Base-by-base conservation (phyloP, 1,140 invertebrate species). In the Drosophila rhopaloa region DNA sequence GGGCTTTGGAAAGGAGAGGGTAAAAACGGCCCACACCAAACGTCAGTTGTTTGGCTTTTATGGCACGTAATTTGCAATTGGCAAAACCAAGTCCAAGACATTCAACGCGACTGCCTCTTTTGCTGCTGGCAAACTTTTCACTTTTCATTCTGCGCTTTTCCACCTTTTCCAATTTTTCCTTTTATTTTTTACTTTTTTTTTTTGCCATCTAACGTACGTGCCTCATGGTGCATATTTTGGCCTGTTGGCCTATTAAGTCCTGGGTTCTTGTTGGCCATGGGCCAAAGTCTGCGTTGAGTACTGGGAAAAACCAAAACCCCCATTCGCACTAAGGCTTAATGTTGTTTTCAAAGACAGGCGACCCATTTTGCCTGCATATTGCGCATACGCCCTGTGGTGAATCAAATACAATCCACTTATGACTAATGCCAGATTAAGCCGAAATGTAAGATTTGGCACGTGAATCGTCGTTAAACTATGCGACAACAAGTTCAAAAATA, bases 11-110 rank as follows among this genome's bases (percentile, higher is more conserved):
- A 29, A 27, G 59, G 58, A 40, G 46, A 29, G 54, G 19, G 47
- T 35, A 37, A 37, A 37, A 16, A 19, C 61, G 48, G 65, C 57
- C 65, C 61, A 66, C 63, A 71, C 76, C 81, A 72, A 67, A 79
- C 68, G 59, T 63, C 67, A 74, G 68, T 76, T 60, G 81, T 58
- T 80, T 83, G 60, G 63, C 75, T 89, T 90, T 84, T 89, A 89
- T 89, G 81, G 84, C 84, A 89, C 85, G 85, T 89, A 89, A 89
- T 89, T 89, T 89, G 84, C 84, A 90, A 89, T 80, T 89, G 83
- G 71, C 80, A 82, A 83, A 74, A 81, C 74, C 80, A 68, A 84
- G 81, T 68, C 65, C 84, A 83, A 76, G 63, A 73, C 53, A 60
- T 59, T 63, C 48, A 81, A 55, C 37, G 44, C 46, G 59, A 43